These are phyloP conservation scores for Potamarius usumacintae DNA, from an alignment of 2,113 vertebrate species.

Conservation along the genomic window DNA sequence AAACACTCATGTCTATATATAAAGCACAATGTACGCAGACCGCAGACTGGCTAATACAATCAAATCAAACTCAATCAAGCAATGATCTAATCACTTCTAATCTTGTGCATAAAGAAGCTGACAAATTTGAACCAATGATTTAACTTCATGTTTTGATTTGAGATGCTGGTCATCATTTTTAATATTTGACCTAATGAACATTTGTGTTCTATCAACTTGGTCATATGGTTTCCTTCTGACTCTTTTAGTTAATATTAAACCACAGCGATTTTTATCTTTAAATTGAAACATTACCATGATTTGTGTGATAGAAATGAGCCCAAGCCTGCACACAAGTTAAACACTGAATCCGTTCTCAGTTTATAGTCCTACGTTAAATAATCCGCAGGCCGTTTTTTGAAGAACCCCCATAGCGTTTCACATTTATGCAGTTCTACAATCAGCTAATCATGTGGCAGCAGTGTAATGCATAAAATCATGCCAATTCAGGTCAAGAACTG, in stretches of 20 bases:
- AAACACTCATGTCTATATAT: too few species aligned
- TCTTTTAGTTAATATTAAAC: not conserved
- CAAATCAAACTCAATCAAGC: constrained; percentile 12
- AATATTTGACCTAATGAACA: not conserved
- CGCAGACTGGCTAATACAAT: constrained; percentile 38
- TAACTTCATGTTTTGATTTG: constrained; percentile 13
- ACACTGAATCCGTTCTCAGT: not conserved
- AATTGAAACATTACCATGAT: not conserved
- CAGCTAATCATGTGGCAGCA: not conserved
- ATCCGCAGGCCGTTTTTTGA: not conserved
- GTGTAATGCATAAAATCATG: not conserved
- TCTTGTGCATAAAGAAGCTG: not conserved
- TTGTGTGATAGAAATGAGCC: not conserved
- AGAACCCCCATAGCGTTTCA: not conserved
- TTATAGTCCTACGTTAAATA: not conserved
- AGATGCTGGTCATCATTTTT: constrained; percentile 8
- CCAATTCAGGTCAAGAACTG: not conserved
- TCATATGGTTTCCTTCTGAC: not conserved
- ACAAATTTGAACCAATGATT: not conserved
- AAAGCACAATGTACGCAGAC: not conserved
- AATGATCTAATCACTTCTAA: constrained; percentile 7
- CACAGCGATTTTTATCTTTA: not conserved
- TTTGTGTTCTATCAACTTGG: not conserved
- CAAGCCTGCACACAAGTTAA: not conserved
- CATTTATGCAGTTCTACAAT: not conserved